These are phyloP conservation scores for Fissipunctia ypsillon DNA, from an alignment of 2,888 invertebrate species.

Conservation along the genomic window DNA sequence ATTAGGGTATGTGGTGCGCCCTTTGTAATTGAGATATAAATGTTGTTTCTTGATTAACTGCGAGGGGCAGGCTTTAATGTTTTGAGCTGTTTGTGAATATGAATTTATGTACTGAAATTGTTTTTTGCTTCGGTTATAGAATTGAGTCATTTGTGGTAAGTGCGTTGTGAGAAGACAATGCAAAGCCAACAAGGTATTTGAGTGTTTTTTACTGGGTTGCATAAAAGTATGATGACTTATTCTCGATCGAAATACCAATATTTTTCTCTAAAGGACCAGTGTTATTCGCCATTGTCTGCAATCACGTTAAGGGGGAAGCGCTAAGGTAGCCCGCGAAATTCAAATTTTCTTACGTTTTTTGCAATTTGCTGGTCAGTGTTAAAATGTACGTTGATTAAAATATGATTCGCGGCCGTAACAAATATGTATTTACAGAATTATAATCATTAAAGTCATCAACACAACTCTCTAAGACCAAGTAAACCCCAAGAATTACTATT, in stretches of 20 bases:
- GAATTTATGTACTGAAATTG: conserved; percentile 32
- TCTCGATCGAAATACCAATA: background rate
- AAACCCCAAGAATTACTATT: too few relatives aligned
- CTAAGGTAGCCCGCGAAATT: too few relatives aligned
- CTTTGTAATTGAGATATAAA: conserved; percentile 70
- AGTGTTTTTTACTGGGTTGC: too few relatives aligned
- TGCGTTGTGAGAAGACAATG: background rate
- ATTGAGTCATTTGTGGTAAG: conserved; percentile 29
- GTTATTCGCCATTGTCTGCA: background rate
- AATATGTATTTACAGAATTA: too few relatives aligned
- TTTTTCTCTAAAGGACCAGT: background rate
- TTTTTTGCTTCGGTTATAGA: background rate
- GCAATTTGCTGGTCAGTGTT: too few relatives aligned
- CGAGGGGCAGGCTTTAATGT: conserved; percentile 29
- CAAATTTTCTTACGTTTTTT: too few relatives aligned
- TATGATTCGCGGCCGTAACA: too few relatives aligned
- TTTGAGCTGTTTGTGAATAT: conserved; percentile 29
- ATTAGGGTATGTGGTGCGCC: conserved; percentile 74
- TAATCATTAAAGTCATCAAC: too few relatives aligned
- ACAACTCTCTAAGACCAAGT: too few relatives aligned
- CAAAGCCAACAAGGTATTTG: too few relatives aligned
- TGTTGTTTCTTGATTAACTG: conserved; percentile 64
- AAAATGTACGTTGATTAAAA: too few relatives aligned
- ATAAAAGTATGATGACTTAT: background rate
- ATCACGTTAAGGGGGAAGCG: too few relatives aligned